Base-by-base conservation (phyloP, 2,888 invertebrate species). In the Ryuthela nishihirai region DNA sequence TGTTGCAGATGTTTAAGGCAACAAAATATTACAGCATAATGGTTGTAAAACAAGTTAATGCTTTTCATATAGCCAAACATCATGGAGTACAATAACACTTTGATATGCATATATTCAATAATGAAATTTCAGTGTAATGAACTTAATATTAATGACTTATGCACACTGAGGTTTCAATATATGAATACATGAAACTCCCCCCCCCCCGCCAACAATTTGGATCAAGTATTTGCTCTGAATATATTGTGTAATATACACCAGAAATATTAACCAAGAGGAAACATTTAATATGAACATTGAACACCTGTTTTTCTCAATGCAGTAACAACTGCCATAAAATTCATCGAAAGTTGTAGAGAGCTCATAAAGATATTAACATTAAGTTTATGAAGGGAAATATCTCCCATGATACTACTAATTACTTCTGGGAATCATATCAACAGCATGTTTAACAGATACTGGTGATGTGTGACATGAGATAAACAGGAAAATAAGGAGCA, bases 311-410 rank as follows among this genome's bases (percentile, higher is more conserved):
- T 92, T 95, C 73, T 97, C 93, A 45, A 99, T 85, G 72, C 98
- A 98, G 72, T 98, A 99, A 75, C 99, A 99, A 69, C 81, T 84
- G 72, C 97, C 95, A 75, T 99, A 99, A 76, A 99, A 99, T 73
- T 99, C 99, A 0, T 90, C 85, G 73, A 98, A 99, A 1, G 84
- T 81, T 4, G 88, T 85, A n/a, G 90, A 84, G 50, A 98, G 82
- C 71, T 98, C 95, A 76, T 94, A 99, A 63, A 97, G 81, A 74
- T 87, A 97, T 72, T 98, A 98, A 73, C 99, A 99, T 24, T 99
- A 77, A 46, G 83, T n/a, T n/a, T 82, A 75, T 98, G 94, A 48
- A 94, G 72, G 62, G 81, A 83, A 23, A 97, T 77, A 72, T 94
- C 90, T 67, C 84, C 85, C 0, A 87, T 78, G 29, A 93, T 86